phyloP scores from a whole-genome alignment of 2,888 invertebrate genomes.

The Pollenia angustigena region DNA sequence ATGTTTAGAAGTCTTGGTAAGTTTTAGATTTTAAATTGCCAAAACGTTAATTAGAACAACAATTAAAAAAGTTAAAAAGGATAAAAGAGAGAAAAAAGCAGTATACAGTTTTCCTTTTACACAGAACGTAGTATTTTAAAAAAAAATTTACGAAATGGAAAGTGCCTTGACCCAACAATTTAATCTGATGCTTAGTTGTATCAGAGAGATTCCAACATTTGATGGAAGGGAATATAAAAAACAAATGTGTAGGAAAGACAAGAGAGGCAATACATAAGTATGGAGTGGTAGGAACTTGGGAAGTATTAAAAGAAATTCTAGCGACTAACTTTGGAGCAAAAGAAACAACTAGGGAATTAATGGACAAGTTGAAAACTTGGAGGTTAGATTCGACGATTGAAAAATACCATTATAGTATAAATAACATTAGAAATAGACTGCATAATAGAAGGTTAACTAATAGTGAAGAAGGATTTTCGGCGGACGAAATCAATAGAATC shows the following conservation, averaged over 20 bases:
- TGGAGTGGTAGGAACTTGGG: background rate
- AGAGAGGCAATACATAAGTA: constrained; percentile 16
- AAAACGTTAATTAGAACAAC: no score
- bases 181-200: background rate
- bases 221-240: constrained; percentile 56
- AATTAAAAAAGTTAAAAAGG: no score
- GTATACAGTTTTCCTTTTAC: no score
- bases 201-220: constrained; percentile 37
- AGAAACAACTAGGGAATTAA: constrained; percentile 35
- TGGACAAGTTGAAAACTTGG: constrained; percentile 21
- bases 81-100: no score
- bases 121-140: no score
- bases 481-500: constrained; percentile 46
- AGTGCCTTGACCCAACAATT: no score
- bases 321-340: background rate
- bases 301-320: no score
- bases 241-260: constrained; percentile 37
- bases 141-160: no score
- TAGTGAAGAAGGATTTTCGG: constrained; percentile 5
- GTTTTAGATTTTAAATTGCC: no score
- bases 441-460: constrained; percentile 37
- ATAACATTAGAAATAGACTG: constrained; percentile 21
- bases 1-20: no score
- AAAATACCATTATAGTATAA: constrained; percentile 44
- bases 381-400: constrained; percentile 43